Conservation (phyloP, 2,888 invertebrate genomes). For the Caenorhabditis sp. region DNA sequence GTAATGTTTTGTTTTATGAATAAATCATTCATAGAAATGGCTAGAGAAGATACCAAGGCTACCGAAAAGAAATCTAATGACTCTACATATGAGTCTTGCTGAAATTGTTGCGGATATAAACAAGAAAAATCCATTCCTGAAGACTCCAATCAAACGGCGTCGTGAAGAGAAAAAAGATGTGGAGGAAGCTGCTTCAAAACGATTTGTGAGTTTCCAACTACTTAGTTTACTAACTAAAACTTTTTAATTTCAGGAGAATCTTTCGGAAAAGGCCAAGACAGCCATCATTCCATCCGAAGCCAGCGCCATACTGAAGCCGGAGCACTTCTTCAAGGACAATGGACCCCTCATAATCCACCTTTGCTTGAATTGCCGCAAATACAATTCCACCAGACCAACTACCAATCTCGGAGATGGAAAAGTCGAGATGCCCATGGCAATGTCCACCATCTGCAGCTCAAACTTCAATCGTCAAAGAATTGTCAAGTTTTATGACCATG, state of each 20-base stretch:
- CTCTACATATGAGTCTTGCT: neutral
- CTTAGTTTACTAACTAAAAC: too few relatives aligned
- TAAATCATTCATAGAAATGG: constrained; percentile 1
- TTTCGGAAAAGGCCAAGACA: neutral
- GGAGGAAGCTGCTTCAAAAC: neutral
- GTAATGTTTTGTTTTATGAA: neutral
- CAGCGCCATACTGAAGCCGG: neutral
- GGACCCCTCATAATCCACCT: neutral
- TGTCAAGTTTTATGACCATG: neutral
- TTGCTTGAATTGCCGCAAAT: neutral
- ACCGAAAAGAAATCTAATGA: neutral
- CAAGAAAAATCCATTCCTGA: constrained; percentile 2
- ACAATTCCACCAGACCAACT: neutral
- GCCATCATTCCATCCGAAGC: neutral
- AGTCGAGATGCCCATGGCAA: neutral
- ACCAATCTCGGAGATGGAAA: neutral
- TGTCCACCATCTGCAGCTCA: neutral
- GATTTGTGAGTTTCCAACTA: constrained; percentile 2
- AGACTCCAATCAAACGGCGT: neutral
- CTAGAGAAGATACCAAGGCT: neutral
- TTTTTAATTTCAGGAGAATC: neutral
- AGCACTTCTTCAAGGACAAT: neutral
- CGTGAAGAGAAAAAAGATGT: neutral
- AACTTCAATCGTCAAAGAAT: neutral
- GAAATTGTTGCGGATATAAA: neutral